Base-by-base conservation (phyloP, 64 coral and sea anemone species). In the Porites lutea region DNA sequence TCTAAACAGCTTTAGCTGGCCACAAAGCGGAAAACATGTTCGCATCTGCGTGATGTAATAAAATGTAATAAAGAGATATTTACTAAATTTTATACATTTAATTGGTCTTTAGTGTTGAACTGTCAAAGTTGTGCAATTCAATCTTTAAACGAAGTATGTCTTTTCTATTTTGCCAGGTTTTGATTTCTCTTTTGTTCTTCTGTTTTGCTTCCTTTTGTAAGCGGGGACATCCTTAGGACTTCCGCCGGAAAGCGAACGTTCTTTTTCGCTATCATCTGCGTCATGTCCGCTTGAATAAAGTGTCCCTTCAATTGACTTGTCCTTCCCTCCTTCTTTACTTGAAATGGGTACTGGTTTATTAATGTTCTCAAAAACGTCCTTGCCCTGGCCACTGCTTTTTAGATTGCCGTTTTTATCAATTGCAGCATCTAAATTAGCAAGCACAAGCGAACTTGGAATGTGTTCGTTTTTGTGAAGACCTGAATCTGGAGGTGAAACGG, bases 91-190 rank as follows among this genome's bases (percentile, higher is more conserved):
- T 37, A 37, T 37, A 37, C 27, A 37, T 37, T 37, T 37, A 37
- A 37, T 37, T 37, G 27, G 27, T 37, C 27, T 0, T 37, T 37
- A 37, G 27, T 37, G 27, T 37, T 37, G 27, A 37, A 37, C 27
- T 37, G 27, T 37, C 27, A 37, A 37, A 37, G 27, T 37, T 37
- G 27, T 37, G 0, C 27, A 37, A 37, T 37, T 37, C 27, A 37
- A 37, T 37, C 27, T 78, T 87, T 78, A 93, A 44, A 93, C 91
- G 68, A 93, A 93, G 44, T 87, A 93, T 57, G 72, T 93, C 51
- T 78, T 93, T 22, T 93, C 82, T 59, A 93, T 85, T 77, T 58
- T 93, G 20, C 79, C 91, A 21, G 77, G 87, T 59, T 93, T 77
- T 18, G 72, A 58, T 37, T 93, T 87, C 8, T 84, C 63, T 60